These are phyloP conservation scores for Anser brachyrhynchus DNA, from an alignment of 2,113 vertebrate genomes.

Conservation along the genomic window DNA sequence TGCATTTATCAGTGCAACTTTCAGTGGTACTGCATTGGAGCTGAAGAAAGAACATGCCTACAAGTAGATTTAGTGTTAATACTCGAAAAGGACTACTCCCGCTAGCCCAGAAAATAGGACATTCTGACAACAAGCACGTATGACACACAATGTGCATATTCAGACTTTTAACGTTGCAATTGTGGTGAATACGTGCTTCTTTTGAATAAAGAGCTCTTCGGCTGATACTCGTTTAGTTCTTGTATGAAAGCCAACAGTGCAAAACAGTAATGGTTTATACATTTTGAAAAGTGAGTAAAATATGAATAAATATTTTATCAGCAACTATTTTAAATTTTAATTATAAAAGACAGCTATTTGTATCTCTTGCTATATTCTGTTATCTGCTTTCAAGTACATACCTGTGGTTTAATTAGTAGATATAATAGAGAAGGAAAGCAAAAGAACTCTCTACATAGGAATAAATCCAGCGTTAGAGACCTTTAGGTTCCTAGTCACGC, in stretches of 20 bases:
- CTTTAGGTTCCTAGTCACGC: neutral
- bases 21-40: constrained; percentile 96
- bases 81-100: neutral
- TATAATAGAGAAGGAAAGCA: neutral
- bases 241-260: constrained; percentile 25
- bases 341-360: neutral
- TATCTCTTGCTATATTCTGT: neutral
- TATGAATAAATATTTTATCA: neutral
- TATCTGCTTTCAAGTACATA: neutral
- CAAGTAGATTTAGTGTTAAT: constrained; percentile 57
- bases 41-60: constrained; percentile 99
- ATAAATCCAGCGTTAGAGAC: neutral
- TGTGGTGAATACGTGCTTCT: neutral
- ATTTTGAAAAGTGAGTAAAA: constrained; percentile 4
- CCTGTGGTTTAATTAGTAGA: neutral
- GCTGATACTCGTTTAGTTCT: constrained; percentile 14
- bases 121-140: constrained; percentile 19
- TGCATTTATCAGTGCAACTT: constrained; percentile 90
- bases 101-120: constrained; percentile 6
- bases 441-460: neutral
- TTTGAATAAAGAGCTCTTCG: constrained; percentile 1
- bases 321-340: neutral
- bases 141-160: constrained; percentile 25
- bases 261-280: neutral
- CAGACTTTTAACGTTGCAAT: neutral